Evolutionary conservation across 2,797 vertebrate genomes (phyloP).

Genomic region (Morus bassanus): DNA sequence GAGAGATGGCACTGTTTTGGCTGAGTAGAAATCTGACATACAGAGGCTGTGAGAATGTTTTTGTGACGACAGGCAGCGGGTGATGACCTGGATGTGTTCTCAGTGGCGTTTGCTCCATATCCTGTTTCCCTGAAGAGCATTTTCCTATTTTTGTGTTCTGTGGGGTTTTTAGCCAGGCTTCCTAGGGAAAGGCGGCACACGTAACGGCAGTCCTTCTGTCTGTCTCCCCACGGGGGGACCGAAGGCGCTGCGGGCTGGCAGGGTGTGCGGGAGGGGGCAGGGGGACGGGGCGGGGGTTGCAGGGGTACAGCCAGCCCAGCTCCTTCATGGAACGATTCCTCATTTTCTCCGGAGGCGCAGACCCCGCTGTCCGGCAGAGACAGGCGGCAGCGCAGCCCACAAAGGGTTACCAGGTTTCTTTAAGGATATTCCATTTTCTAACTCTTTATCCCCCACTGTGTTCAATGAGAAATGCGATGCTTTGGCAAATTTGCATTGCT

Average conservation of each 20-base stretch:
- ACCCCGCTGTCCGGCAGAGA: background rate
- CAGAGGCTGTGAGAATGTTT: background rate
- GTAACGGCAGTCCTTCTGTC: background rate
- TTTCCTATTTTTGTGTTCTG: background rate
- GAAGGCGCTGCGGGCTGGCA: background rate
- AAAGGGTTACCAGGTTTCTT: background rate
- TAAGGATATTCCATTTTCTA: background rate
- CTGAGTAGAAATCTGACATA: background rate
- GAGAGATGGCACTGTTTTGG: background rate
- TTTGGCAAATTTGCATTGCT: background rate
- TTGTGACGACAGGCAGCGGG: background rate
- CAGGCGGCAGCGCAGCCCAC: fast-evolving
- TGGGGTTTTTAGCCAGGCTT: background rate
- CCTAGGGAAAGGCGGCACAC: background rate
- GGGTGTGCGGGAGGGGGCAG: background rate
- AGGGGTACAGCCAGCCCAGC: background rate
- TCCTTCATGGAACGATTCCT: no score
- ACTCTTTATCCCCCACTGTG: background rate
- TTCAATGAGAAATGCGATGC: background rate
- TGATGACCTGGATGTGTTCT: background rate
- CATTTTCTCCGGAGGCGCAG: background rate
- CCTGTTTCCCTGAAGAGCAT: background rate
- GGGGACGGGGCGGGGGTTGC: background rate
- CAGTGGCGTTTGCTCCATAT: background rate
- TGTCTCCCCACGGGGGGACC: background rate